Base-by-base conservation (phyloP, 2,888 invertebrate species). In the Phlogophora meticulosa region DNA sequence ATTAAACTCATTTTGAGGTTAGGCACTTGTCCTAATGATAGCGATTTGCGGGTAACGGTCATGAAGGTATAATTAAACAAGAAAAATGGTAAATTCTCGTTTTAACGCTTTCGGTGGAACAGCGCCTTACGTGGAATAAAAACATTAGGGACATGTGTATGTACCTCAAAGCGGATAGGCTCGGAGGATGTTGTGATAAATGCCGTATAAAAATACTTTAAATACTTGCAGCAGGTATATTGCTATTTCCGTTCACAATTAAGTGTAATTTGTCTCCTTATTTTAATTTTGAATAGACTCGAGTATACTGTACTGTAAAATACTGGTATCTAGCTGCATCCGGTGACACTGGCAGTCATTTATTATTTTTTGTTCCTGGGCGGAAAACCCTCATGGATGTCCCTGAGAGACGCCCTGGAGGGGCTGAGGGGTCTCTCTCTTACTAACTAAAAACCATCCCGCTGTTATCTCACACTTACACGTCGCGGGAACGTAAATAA, bases 1-100 rank as follows among this genome's bases (percentile, higher is more conserved):
- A 56, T 69, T 73, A 57, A 48, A 40, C 36, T 56, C 20, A 58
- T 24, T 75, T 34, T 56, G 48, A 36, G 48, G 52, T 34, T 48
- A 28, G 15, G 10, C 13, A 2, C 7, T 22, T 10, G 11, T 49
- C 17, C 7, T 20, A 4, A 0, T 32, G 28, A 5, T 9, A 17
- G 24, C 20, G 20, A 42, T 38, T 40, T 22, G 28, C 17, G 34
- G 7, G 22, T 5, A 20, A 24, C 2, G 9, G 0, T n/a, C 1
- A n/a, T n/a, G n/a, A n/a, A n/a, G n/a, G n/a, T n/a, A n/a, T n/a
- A n/a, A n/a, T n/a, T n/a, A n/a, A n/a, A n/a, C n/a, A n/a, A n/a
- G n/a, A n/a, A 4, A 38, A n/a, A n/a, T 20, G 34, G 9, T 28
- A 28, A 0, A 9, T 1, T 11, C 1, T 49, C 34, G 24, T 20